A percentile compares a stretch with the other conserved stretches of the same genome.
Evolutionary conservation across 2,888 invertebrate genomes (phyloP).

Genomic region (Pycnomerus fuliginosus): DNA sequence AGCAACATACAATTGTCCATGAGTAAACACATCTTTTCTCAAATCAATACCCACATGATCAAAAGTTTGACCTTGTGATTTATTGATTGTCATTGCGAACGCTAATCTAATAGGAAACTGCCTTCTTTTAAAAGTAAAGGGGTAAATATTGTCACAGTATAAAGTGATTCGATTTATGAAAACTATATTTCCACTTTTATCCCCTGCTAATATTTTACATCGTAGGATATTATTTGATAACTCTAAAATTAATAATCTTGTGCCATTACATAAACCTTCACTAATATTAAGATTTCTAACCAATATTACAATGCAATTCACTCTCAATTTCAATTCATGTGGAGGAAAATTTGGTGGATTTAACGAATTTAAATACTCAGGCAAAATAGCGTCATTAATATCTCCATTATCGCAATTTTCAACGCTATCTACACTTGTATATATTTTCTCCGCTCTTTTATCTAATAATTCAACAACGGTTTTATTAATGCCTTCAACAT

Average conservation of each 20-base stretch:
- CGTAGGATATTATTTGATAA: not conserved
- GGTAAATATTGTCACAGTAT: too few relatives aligned
- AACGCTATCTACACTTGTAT: not conserved
- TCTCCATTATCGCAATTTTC: not conserved
- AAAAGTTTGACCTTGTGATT: not conserved
- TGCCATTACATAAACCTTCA: not conserved
- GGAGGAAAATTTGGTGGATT: not conserved
- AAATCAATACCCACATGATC: not conserved
- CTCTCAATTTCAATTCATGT: not conserved
- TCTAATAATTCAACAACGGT: not conserved
- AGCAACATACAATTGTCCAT: not conserved
- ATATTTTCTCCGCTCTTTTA: not conserved
- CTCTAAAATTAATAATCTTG: not conserved
- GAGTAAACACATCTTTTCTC: not conserved
- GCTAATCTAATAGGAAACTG: not conserved
- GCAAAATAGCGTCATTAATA: not conserved
- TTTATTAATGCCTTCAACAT: not conserved
- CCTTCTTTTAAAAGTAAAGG: too few relatives aligned
- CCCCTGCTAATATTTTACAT: not conserved
- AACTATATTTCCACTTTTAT: not conserved
- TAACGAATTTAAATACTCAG: too few relatives aligned
- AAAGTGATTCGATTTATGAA: not conserved
- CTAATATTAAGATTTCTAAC: not conserved
- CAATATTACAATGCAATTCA: not conserved
- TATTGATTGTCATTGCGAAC: not conserved